Conservation (phyloP, 1,140 invertebrate species). For the Forficula auricularia region DNA sequence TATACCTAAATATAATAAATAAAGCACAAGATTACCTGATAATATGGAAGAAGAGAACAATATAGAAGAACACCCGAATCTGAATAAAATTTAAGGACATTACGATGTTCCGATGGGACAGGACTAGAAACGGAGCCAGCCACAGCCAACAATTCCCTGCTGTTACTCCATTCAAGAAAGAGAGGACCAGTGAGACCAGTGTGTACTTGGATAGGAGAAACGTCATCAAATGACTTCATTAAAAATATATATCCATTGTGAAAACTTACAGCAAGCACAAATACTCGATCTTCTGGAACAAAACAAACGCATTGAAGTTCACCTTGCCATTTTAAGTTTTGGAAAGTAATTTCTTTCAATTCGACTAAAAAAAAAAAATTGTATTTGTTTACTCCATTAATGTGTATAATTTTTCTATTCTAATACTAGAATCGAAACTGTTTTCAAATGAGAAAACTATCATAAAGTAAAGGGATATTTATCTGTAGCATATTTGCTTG, state of each 20-base stretch:
- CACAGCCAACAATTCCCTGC: conserved; percentile 75
- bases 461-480: too few relatives aligned
- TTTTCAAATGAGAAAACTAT: too few relatives aligned
- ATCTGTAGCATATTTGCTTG: too few relatives aligned
- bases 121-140: conserved; percentile 41
- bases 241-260: conserved; percentile 76
- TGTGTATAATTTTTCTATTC: too few relatives aligned
- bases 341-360: too few relatives aligned
- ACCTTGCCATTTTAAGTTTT: too few relatives aligned
- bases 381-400: too few relatives aligned
- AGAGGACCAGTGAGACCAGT: conserved; percentile 59
- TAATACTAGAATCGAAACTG: too few relatives aligned
- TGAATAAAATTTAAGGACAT: conserved; percentile 63
- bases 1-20: conserved; percentile 19
- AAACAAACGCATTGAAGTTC: conserved; percentile 10
- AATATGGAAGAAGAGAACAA: conserved; percentile 54
- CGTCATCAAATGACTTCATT: conserved; percentile 80
- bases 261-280: conserved; percentile 73
- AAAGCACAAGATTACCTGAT: conserved; percentile 45
- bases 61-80: conserved; percentile 55
- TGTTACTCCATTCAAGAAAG: conserved; percentile 91
- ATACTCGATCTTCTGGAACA: conserved; percentile 36
- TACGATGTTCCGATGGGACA: conserved; percentile 36
- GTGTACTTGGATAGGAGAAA: conserved; percentile 66
- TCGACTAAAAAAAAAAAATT: too few relatives aligned